A percentile compares a stretch with the other conserved stretches of the same genome.
Evolutionary conservation across 30 jellyfish, hydroid and myxozoan genomes (phyloP).

Genomic region (Catostylus mosaicus): DNA sequence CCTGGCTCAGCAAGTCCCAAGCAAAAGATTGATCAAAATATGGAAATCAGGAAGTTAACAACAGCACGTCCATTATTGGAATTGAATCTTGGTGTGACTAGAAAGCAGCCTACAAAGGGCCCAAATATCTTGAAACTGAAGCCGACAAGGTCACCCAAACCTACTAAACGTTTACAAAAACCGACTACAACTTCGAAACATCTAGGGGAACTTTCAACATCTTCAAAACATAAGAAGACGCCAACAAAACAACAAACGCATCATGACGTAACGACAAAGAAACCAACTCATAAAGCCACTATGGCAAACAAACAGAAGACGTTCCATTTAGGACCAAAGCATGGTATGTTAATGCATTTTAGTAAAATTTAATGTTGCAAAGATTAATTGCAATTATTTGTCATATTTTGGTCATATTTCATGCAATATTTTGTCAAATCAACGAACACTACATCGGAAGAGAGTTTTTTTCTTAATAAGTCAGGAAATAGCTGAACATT

Average conservation of each 20-base stretch:
- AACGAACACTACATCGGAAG: too few relatives aligned
- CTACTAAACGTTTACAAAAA: slow-evolving; percentile 21
- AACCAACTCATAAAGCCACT: neutral
- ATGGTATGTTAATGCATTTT: too few relatives aligned
- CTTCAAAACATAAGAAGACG: neutral
- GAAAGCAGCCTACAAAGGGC: slow-evolving; percentile 10
- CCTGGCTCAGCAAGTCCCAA: slow-evolving; percentile 33
- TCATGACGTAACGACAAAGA: too few relatives aligned
- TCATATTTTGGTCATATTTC: too few relatives aligned
- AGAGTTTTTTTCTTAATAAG: too few relatives aligned
- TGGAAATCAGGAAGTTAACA: slow-evolving; percentile 48
- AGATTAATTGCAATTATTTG: too few relatives aligned
- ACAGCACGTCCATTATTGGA: slow-evolving; percentile 50
- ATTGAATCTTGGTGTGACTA: neutral
- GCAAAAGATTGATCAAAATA: slow-evolving; percentile 29
- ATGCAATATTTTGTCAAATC: too few relatives aligned
- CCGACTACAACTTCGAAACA: neutral
- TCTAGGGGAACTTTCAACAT: slow-evolving; percentile 4
- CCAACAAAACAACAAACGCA: neutral
- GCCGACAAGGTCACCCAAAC: slow-evolving; percentile 9
- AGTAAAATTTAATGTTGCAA: too few relatives aligned
- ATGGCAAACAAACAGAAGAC: too few relatives aligned
- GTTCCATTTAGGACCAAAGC: too few relatives aligned
- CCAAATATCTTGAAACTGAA: slow-evolving; percentile 10
- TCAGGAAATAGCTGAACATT: too few relatives aligned